phyloP scores from a whole-genome alignment of 2,797 vertebrate species.

The Hippocampus kuda region DNA sequence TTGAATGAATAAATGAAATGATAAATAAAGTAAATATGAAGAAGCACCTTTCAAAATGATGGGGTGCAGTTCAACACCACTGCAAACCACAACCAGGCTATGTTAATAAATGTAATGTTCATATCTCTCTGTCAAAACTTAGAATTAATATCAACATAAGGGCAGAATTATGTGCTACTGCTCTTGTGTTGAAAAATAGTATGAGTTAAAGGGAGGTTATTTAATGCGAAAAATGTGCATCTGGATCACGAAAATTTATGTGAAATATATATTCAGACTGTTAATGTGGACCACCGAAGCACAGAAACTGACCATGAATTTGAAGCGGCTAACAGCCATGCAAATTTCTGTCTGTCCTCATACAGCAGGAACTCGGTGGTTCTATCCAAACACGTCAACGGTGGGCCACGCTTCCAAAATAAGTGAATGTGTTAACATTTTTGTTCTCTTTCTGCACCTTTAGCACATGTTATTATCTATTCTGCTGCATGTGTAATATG shows the following conservation, averaged over 20 bases:
- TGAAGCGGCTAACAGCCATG: constrained; percentile 20
- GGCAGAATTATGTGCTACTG: not conserved
- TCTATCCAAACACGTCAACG: constrained; percentile 45
- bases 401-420: constrained; percentile 39
- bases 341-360: constrained; percentile 30
- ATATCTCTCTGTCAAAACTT: constrained; percentile 1
- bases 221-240: not conserved
- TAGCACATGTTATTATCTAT: constrained; percentile 50
- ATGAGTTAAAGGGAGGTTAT: not conserved
- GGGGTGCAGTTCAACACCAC: not conserved
- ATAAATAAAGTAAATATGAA: constrained; percentile 3
- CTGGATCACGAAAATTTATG: not conserved
- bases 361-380: constrained; percentile 41
- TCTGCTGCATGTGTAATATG: constrained; percentile 56
- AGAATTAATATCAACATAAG: not conserved
- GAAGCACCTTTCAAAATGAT: constrained; percentile 3
- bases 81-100: not conserved
- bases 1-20: not conserved
- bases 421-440: constrained; percentile 56
- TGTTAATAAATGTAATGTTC: constrained; percentile 1
- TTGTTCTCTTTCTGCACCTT: constrained; percentile 32
- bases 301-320: constrained; percentile 32
- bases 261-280: not conserved
- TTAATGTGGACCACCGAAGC: constrained; percentile 7
- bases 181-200: not conserved